phyloP scores from a whole-genome alignment of 2,113 vertebrate genomes.

The Scortum barcoo region DNA sequence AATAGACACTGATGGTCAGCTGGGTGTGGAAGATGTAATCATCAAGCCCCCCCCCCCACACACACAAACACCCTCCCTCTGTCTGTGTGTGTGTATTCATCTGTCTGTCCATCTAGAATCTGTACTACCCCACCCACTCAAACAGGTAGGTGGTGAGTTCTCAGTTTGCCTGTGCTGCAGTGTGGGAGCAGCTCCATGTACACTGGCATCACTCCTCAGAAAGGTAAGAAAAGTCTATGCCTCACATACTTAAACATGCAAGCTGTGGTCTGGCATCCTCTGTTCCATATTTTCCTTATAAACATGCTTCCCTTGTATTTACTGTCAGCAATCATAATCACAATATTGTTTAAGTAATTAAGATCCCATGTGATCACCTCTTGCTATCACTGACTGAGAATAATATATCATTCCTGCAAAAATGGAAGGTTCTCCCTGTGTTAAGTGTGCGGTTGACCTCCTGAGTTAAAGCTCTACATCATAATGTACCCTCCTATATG shows the following conservation, averaged over 20 bases:
- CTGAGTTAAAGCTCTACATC: too few relatives aligned
- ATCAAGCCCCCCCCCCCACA: not conserved
- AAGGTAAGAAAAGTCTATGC: conserved; percentile 75
- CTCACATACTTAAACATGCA: not conserved
- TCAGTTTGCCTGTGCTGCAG: conserved; percentile 85
- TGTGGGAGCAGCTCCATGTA: conserved; percentile 88
- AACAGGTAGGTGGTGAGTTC: conserved; percentile 89
- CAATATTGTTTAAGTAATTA: not conserved
- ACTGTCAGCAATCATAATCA: not conserved
- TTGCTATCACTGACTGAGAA: too few relatives aligned
- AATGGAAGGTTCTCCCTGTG: too few relatives aligned
- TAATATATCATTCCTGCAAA: too few relatives aligned
- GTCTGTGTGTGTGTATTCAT: conserved; percentile 1
- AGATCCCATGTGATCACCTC: not conserved
- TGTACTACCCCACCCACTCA: conserved; percentile 45
- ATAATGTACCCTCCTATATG: too few relatives aligned
- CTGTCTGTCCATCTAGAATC: conserved; percentile 38
- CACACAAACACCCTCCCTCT: not conserved
- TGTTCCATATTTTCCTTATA: too few relatives aligned
- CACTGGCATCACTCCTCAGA: conserved; percentile 77
- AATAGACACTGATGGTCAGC: not conserved
- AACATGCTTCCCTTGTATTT: not conserved
- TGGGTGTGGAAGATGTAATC: not conserved
- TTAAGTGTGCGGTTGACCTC: too few relatives aligned
- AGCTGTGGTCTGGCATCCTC: not conserved